phyloP scores from a whole-genome alignment of 2,888 invertebrate genomes.

The Lutraria lutraria region DNA sequence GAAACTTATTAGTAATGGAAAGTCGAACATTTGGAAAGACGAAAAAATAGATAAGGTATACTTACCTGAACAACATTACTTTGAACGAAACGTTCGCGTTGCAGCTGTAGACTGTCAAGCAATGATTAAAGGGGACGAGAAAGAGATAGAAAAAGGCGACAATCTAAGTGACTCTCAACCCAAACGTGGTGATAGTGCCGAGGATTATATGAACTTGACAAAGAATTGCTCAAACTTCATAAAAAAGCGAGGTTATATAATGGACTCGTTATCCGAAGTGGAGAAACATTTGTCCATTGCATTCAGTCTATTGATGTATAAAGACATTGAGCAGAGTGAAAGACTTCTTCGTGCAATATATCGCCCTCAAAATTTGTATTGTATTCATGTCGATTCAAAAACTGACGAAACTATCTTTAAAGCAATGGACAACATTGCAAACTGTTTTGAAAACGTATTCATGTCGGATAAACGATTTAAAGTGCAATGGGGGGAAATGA shows the following conservation, averaged over 20 bases:
- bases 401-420: constrained; percentile 70
- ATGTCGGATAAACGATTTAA: constrained; percentile 70
- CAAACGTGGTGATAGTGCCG: neutral
- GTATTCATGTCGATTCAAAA: constrained; percentile 84
- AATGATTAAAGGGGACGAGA: constrained; percentile 69
- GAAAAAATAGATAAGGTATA: constrained; percentile 18
- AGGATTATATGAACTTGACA: constrained; percentile 49
- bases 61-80: constrained; percentile 32
- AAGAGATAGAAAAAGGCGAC: constrained; percentile 6
- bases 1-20: constrained; percentile 33
- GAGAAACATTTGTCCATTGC: constrained; percentile 81
- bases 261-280: constrained; percentile 70
- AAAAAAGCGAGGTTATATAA: constrained; percentile 65
- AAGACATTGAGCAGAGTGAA: constrained; percentile 81
- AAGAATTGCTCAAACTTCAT: constrained; percentile 68
- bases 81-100: constrained; percentile 27
- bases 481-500: constrained; percentile 82
- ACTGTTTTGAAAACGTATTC: constrained; percentile 84
- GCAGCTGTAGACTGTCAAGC: constrained; percentile 69
- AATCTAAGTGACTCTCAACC: neutral
- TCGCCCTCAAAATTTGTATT: constrained; percentile 84
- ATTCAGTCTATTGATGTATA: constrained; percentile 81
- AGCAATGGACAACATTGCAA: constrained; percentile 72
- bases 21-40: constrained; percentile 31
- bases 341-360: constrained; percentile 82